These are phyloP conservation scores for Eupeodes corollae DNA, from an alignment of 1,140 invertebrate species.

Conservation along the genomic window DNA sequence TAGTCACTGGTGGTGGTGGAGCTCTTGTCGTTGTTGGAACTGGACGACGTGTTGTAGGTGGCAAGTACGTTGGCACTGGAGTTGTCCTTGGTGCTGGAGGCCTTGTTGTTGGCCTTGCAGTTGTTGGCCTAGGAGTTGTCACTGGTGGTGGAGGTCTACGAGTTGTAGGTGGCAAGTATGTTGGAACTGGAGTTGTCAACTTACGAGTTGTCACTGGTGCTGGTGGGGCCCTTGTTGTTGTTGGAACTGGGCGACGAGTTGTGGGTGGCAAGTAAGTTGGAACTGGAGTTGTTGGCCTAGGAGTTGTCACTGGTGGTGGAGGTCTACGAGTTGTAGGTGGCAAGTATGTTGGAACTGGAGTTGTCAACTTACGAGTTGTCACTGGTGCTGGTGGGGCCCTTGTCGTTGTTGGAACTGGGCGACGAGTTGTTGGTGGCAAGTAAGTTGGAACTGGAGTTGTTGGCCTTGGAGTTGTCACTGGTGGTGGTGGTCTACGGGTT, in stretches of 20 bases:
- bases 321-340: neutral
- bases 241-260: neutral
- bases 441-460: constrained; percentile 1
- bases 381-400: neutral
- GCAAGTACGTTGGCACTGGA: constrained; percentile 10
- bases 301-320: neutral
- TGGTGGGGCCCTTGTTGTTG: neutral
- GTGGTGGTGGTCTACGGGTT: neutral
- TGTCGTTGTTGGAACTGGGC: neutral
- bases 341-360: constrained; percentile 1
- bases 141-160: neutral
- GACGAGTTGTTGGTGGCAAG: constrained; percentile 1
- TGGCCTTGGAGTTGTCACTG: neutral
- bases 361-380: neutral
- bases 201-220: neutral
- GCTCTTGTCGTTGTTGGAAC: constrained; percentile 1
- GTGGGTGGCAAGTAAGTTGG: neutral
- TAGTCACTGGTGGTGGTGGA: constrained; percentile 1
- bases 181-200: neutral
- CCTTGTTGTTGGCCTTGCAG: constrained; percentile 15
- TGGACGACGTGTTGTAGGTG: constrained; percentile 8
- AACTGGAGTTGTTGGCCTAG: neutral
- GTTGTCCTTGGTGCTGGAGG: constrained; percentile 1
- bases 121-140: constrained; percentile 13
- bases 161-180: neutral